A percentile compares a stretch with the other conserved stretches of the same genome.
Conservation (phyloP, 2,797 vertebrate species). For the Pristis pectinata region DNA sequence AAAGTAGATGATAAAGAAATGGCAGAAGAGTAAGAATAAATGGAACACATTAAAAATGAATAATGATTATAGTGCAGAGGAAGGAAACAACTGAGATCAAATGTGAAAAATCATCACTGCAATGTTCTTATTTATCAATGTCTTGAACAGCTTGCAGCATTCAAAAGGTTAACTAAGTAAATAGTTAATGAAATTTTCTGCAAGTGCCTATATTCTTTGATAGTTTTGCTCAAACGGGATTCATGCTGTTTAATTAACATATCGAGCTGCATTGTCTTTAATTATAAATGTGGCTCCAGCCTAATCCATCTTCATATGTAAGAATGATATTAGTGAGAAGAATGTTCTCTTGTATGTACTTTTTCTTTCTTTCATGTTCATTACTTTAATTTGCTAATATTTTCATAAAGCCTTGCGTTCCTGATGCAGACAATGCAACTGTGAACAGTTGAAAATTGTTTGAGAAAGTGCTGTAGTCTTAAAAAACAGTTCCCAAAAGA, state of each 20-base stretch:
- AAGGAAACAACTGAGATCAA: background rate
- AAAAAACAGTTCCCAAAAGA: background rate
- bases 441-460: background rate
- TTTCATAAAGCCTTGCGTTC: background rate
- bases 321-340: slow-evolving; percentile 31
- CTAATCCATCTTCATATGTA: slow-evolving; percentile 28
- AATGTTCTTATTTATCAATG: background rate
- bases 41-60: background rate
- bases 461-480: background rate
- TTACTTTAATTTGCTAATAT: slow-evolving; percentile 27
- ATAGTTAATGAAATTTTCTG: background rate
- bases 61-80: background rate
- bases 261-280: slow-evolving; percentile 20
- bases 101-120: background rate
- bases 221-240: slow-evolving; percentile 32
- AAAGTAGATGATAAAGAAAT: background rate
- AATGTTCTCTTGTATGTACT: slow-evolving; percentile 19
- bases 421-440: background rate
- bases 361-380: background rate
- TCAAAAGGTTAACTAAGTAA: background rate
- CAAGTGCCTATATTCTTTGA: slow-evolving; percentile 21
- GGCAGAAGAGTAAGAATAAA: background rate
- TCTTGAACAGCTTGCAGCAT: background rate
- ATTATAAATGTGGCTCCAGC: slow-evolving; percentile 30
- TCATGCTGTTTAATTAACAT: slow-evolving; percentile 35